phyloP scores from a whole-genome alignment of 1,140 invertebrate genomes.

The Dermatophagoides farinae region DNA sequence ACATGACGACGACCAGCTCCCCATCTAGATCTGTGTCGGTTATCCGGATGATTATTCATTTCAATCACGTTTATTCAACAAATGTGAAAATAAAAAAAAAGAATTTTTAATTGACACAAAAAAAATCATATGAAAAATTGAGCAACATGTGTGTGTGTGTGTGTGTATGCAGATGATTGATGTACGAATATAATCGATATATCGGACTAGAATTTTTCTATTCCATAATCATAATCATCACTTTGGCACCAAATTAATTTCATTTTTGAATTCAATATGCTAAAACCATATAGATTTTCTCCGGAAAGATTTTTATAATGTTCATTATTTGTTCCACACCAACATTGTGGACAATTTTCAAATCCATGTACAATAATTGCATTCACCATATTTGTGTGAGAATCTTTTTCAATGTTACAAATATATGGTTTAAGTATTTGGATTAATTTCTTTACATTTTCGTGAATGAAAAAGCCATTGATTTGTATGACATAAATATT shows the following conservation, averaged over 20 bases:
- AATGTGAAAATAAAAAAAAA: background rate
- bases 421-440: background rate
- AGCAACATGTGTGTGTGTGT: too few species aligned
- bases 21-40: too few species aligned
- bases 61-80: background rate
- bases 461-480: conserved; percentile 6
- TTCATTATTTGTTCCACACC: conserved; percentile 10
- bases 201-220: conserved; percentile 10
- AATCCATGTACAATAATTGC: conserved; percentile 9
- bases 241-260: background rate
- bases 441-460: background rate
- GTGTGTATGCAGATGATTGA: too few species aligned
- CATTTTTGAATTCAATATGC: background rate
- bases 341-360: conserved; percentile 1
- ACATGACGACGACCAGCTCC: too few species aligned
- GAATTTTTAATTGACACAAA: background rate
- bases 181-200: too few species aligned
- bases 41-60: background rate
- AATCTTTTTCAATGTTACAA: background rate
- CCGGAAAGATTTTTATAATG: conserved; percentile 8
- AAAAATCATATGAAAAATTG: background rate
- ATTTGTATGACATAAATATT: background rate
- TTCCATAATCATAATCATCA: conserved; percentile 11
- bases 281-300: conserved; percentile 12
- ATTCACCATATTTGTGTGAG: background rate